Conservation (phyloP, 2,113 vertebrate species). For the Cavia aperea region DNA sequence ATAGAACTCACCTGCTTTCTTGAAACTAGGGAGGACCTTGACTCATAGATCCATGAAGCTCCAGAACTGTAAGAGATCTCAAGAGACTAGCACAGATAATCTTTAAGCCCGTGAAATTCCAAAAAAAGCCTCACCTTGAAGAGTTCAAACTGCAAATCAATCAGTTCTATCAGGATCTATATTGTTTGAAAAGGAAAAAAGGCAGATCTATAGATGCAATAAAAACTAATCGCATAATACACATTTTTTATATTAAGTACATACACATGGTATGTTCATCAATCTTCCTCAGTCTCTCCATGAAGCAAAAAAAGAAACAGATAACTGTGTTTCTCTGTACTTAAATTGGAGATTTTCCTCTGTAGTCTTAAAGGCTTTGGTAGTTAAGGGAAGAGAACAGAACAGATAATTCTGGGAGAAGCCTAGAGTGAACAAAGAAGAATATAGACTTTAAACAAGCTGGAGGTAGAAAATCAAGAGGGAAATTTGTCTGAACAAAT, state of each 20-base stretch:
- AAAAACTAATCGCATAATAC: not conserved
- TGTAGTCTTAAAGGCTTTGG: not conserved
- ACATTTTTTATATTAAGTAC: conserved; percentile 6
- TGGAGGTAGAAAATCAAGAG: not conserved
- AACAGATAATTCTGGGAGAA: not conserved
- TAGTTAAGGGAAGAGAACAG: not conserved
- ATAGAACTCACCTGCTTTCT: not conserved
- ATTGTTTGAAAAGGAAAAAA: not conserved
- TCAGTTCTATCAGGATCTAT: not conserved
- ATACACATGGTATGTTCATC: not conserved
- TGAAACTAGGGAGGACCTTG: not conserved
- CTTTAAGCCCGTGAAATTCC: conserved; percentile 8
- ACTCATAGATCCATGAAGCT: not conserved
- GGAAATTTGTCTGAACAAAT: not conserved
- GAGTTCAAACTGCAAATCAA: not conserved
- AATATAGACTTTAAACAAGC: not conserved
- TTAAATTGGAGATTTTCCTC: not conserved
- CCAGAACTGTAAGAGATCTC: not conserved
- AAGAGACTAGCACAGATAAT: not conserved
- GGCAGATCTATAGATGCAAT: not conserved
- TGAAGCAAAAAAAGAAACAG: not conserved
- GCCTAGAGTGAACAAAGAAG: not conserved
- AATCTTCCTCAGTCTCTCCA: conserved; percentile 1
- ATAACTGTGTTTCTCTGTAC: not conserved
- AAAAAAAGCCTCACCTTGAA: conserved; percentile 11